A percentile compares a stretch with the other conserved stretches of the same genome.
Evolutionary conservation across 1,140 invertebrate genomes (phyloP).

Genomic region (Bombyx mandarina): DNA sequence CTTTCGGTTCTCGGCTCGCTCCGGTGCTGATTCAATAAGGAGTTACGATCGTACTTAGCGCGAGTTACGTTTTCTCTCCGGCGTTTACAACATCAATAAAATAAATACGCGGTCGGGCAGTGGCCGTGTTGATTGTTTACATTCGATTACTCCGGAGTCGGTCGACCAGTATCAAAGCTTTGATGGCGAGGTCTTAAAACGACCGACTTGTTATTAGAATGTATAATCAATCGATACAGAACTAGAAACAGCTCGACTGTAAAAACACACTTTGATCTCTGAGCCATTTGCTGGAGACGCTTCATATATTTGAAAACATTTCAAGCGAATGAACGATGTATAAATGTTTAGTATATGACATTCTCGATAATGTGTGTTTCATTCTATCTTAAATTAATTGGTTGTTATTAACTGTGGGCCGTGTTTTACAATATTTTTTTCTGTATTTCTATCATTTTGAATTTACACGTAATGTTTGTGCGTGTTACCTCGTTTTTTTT

Average conservation of each 20-base stretch:
- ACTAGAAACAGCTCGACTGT: background rate
- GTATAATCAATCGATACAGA: constrained; percentile 6
- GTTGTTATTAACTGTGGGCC: too few species aligned
- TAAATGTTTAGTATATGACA: too few species aligned
- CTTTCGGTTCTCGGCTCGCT: constrained; percentile 29
- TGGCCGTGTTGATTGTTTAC: constrained; percentile 23
- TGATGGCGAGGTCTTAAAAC: constrained; percentile 13
- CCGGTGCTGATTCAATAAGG: constrained; percentile 54
- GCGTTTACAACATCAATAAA: constrained; percentile 3
- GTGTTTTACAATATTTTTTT: too few species aligned
- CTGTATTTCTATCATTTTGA: too few species aligned
- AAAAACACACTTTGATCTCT: too few species aligned
- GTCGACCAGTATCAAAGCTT: constrained; percentile 14
- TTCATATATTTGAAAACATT: too few species aligned
- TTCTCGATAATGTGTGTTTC: too few species aligned
- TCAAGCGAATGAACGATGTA: too few species aligned
- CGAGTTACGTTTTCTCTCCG: constrained; percentile 12
- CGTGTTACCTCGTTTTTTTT: too few species aligned
- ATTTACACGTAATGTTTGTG: too few species aligned
- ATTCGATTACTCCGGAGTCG: constrained; percentile 24
- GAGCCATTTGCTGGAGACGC: too few species aligned
- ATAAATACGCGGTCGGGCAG: constrained; percentile 5
- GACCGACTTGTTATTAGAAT: constrained; percentile 11
- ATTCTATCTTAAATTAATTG: too few species aligned
- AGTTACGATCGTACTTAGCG: constrained; percentile 35